Conservation (phyloP, 2,113 vertebrate species). For the Leucopsar rothschildi region DNA sequence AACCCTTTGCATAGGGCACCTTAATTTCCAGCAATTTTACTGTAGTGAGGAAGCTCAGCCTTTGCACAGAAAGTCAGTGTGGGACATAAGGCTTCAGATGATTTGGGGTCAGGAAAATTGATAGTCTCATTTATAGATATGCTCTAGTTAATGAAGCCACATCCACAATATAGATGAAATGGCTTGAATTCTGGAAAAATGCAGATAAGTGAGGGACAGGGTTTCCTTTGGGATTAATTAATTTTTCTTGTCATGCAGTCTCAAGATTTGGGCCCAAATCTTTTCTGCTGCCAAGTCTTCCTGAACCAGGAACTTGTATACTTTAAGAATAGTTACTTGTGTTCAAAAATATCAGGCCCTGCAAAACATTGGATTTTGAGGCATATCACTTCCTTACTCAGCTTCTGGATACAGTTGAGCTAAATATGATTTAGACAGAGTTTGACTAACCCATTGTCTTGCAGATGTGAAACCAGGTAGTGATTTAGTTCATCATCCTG, state of each 20-base stretch:
- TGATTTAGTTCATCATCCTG: background rate
- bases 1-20: background rate
- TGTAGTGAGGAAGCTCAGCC: background rate
- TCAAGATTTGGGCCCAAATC: background rate
- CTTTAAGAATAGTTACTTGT: background rate
- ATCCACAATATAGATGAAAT: background rate
- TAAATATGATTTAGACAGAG: background rate
- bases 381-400: background rate
- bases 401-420: background rate
- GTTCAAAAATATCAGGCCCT: background rate
- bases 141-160: background rate
- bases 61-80: background rate
- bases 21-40: background rate
- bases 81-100: background rate
- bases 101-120: background rate
- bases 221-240: background rate
- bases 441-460: background rate
- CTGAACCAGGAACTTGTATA: background rate
- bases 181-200: background rate
- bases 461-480: background rate
- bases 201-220: background rate
- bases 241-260: background rate
- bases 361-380: background rate
- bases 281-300: background rate
- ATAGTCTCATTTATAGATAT: background rate